Conservation (phyloP, 2,888 invertebrate species). For the Archips xylosteana region DNA sequence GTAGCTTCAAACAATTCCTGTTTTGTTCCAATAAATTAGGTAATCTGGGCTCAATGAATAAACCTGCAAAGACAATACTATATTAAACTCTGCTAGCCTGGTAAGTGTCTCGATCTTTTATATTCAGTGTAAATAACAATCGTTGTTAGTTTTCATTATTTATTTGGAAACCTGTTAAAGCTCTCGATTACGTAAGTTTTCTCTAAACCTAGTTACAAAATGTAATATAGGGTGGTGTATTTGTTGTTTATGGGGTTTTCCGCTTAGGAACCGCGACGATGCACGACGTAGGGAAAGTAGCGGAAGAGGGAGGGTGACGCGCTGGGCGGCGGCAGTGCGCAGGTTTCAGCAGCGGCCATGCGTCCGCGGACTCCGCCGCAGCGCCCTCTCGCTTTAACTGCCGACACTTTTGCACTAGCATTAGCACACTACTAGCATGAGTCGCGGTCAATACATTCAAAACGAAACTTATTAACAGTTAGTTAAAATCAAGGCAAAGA, state of each 20-base stretch:
- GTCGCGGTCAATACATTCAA: slow-evolving; percentile 17
- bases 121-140: background rate
- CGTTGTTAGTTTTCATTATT: background rate
- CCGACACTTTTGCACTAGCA: slow-evolving; percentile 1
- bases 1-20: background rate
- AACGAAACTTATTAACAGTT: background rate
- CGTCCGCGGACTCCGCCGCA: slow-evolving; percentile 1
- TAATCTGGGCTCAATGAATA: background rate
- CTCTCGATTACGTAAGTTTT: background rate
- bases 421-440: background rate
- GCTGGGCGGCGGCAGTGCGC: slow-evolving; percentile 7
- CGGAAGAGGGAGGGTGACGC: slow-evolving; percentile 11
- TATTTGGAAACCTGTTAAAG: background rate
- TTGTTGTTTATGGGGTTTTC: slow-evolving; percentile 16
- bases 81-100: slow-evolving; percentile 3
- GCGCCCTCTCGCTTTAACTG: background rate
- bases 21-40: background rate
- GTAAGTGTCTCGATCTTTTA: slow-evolving; percentile 9
- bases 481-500: background rate
- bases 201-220: background rate
- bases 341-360: slow-evolving; percentile 15
- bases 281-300: slow-evolving; percentile 3
- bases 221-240: background rate
- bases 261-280: slow-evolving; percentile 15
- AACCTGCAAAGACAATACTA: slow-evolving; percentile 7